phyloP scores from a whole-genome alignment of 2,797 vertebrate species.

The Phrynocephalus guinanensis region DNA sequence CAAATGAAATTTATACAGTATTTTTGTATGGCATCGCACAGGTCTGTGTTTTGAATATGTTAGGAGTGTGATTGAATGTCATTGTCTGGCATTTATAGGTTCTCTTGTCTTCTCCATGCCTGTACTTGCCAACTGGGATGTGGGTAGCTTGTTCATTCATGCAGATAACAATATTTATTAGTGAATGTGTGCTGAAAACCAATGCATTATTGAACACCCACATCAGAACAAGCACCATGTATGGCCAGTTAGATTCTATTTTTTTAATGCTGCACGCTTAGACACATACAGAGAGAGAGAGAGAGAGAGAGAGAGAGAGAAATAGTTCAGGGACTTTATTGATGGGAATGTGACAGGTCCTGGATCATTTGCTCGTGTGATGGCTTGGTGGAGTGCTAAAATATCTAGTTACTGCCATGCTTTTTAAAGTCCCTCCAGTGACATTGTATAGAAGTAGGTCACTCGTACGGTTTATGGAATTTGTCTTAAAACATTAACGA shows the following conservation, averaged over 20 bases:
- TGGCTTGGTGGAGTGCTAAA: slow-evolving; percentile 36
- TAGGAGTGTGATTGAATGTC: too few relatives aligned
- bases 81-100: too few relatives aligned
- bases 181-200: not conserved
- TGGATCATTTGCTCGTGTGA: slow-evolving; percentile 19
- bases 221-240: not conserved
- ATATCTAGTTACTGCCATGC: slow-evolving; percentile 29
- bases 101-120: too few relatives aligned
- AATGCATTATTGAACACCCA: not conserved
- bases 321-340: slow-evolving; percentile 1
- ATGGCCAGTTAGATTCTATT: not conserved
- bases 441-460: slow-evolving; percentile 10
- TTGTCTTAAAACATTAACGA: slow-evolving; percentile 28
- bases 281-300: too few relatives aligned
- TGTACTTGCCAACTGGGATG: too few relatives aligned
- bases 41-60: too few relatives aligned
- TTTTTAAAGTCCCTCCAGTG: slow-evolving; percentile 49
- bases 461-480: slow-evolving; percentile 9
- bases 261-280: not conserved
- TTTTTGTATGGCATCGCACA: too few relatives aligned
- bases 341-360: slow-evolving; percentile 33
- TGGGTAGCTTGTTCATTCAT: not conserved
- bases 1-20: too few relatives aligned
- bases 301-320: not conserved
- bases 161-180: not conserved